These are phyloP conservation scores for Aphodius sticticus DNA, from an alignment of 2,888 invertebrate species.

Conservation along the genomic window DNA sequence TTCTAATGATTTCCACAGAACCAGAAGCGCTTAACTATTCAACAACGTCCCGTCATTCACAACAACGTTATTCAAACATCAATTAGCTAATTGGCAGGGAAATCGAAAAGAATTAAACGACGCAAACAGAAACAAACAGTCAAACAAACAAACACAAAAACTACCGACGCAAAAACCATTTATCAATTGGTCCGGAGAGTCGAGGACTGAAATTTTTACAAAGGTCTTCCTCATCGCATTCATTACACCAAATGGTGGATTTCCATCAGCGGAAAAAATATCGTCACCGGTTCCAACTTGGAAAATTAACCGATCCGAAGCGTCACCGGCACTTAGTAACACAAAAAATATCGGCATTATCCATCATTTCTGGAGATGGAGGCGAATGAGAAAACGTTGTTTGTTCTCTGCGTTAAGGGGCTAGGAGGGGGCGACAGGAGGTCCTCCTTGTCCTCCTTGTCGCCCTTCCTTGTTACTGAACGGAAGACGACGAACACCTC, in stretches of 20 bases:
- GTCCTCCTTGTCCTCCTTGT: not conserved
- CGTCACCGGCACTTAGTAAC: not conserved
- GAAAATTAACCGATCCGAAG: not conserved
- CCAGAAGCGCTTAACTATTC: no score
- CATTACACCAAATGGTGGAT: not conserved
- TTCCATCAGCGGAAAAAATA: not conserved
- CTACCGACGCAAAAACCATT: not conserved
- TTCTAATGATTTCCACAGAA: no score
- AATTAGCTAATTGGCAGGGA: not conserved
- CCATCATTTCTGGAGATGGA: not conserved
- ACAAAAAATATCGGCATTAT: not conserved
- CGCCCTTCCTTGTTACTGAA: not conserved
- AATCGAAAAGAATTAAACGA: not conserved
- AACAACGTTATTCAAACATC: not conserved
- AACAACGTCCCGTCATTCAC: not conserved
- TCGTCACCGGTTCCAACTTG: not conserved
- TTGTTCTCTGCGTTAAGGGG: not conserved
- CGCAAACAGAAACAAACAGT: not conserved
- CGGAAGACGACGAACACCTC: not conserved
- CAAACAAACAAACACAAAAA: not conserved
- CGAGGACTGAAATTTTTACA: not conserved
- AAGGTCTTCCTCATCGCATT: not conserved
- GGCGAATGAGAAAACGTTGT: not conserved
- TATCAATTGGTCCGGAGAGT: not conserved
- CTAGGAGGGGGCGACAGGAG: no score